Conservation (phyloP, 2,888 invertebrate species). For the Listrodromus nycthemerus region DNA sequence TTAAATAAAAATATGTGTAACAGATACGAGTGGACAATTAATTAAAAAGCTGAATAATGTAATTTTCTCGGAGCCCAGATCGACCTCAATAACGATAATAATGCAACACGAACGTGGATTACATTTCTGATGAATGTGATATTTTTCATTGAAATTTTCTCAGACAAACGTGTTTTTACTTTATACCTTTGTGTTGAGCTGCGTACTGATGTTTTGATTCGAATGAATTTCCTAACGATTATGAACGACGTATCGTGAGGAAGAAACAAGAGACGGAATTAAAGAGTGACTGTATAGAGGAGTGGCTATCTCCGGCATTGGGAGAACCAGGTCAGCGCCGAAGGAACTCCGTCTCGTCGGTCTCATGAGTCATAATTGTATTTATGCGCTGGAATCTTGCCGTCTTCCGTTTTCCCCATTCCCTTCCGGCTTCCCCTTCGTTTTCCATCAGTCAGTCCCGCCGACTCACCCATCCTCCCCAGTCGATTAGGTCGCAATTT, state of each 20-base stretch:
- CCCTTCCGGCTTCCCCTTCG: constrained; percentile 17
- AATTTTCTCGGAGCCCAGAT: too few relatives aligned
- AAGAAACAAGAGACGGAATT: background rate
- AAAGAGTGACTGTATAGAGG: constrained; percentile 1
- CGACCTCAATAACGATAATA: background rate
- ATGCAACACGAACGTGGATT: background rate
- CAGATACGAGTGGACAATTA: too few relatives aligned
- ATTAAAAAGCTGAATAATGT: too few relatives aligned
- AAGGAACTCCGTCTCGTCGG: constrained; percentile 60
- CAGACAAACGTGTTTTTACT: background rate
- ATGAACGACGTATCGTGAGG: background rate
- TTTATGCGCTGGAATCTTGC: constrained; percentile 63
- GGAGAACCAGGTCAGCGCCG: constrained; percentile 60
- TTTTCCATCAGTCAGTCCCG: background rate
- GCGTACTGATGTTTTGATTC: background rate
- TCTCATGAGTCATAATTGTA: constrained; percentile 65
- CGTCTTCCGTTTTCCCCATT: constrained; percentile 19
- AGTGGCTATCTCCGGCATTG: constrained; percentile 34
- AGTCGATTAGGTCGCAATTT: constrained; percentile 63
- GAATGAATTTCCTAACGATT: background rate
- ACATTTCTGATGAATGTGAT: background rate
- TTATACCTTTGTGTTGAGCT: background rate
- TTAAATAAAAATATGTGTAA: too few relatives aligned
- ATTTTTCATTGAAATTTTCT: background rate
- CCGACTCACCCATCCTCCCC: constrained; percentile 4